phyloP scores from a whole-genome alignment of 2,888 invertebrate species.

The Ormyrus labotus region DNA sequence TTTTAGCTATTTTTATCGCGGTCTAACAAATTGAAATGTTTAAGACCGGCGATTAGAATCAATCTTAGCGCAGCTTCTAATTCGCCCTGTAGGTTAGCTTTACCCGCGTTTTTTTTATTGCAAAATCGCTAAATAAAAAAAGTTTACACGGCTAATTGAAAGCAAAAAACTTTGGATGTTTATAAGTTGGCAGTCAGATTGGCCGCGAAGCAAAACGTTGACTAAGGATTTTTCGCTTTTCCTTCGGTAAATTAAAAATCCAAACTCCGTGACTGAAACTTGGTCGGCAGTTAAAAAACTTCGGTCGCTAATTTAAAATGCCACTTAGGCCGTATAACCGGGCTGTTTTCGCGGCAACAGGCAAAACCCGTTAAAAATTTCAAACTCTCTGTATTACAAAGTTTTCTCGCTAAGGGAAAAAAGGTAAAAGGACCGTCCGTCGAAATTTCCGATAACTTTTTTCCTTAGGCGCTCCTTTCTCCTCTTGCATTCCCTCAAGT shows the following conservation, averaged over 20 bases:
- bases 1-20: background rate
- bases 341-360: slow-evolving; percentile 12
- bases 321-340: slow-evolving; percentile 11
- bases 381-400: slow-evolving; percentile 14
- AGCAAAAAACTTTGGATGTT: background rate
- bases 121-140: background rate
- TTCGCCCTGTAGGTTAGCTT: too few species aligned
- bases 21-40: slow-evolving; percentile 5
- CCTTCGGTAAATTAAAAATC: too few species aligned
- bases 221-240: background rate
- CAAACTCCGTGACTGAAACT: too few species aligned
- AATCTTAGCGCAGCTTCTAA: background rate
- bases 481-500: background rate
- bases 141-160: background rate
- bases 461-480: background rate
- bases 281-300: background rate
- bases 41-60: background rate
- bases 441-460: slow-evolving; percentile 49
- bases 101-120: too few species aligned
- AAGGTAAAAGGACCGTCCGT: background rate
- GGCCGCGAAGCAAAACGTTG: background rate
- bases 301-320: slow-evolving; percentile 37
- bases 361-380: slow-evolving; percentile 38
- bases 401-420: background rate
- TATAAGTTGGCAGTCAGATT: too few species aligned